These are phyloP conservation scores for Myiozetetes cayanensis DNA, from an alignment of 2,113 vertebrate species.

Conservation along the genomic window DNA sequence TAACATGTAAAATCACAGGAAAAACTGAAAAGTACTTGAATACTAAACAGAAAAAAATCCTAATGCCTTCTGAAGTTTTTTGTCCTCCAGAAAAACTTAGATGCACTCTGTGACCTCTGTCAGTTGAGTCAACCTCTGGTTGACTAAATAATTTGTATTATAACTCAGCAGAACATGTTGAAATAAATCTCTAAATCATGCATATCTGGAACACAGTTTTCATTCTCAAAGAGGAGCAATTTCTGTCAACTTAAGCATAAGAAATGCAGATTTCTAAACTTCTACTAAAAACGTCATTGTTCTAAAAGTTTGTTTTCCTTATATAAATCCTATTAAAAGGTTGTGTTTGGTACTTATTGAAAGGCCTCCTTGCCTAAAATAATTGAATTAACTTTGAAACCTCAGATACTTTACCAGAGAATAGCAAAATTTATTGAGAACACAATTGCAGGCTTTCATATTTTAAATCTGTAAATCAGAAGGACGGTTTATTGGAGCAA, in stretches of 20 bases:
- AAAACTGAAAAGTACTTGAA: not conserved
- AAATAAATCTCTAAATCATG: not conserved
- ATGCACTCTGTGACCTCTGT: not conserved
- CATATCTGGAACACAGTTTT: not conserved
- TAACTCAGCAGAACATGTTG: not conserved
- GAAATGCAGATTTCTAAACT: not conserved
- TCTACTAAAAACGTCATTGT: not conserved
- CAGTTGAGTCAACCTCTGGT: not conserved
- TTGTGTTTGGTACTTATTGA: not conserved
- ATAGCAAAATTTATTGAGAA: not conserved
- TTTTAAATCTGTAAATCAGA: not conserved
- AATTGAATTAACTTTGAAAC: constrained; percentile 25
- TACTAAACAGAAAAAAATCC: not conserved
- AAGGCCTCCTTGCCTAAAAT: not conserved
- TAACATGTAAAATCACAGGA: not conserved
- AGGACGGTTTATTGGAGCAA: not conserved
- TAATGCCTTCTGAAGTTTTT: not conserved
- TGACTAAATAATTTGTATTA: not conserved
- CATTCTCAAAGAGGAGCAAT: not conserved
- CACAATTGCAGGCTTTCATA: not conserved
- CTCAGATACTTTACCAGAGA: not conserved
- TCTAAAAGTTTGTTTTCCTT: not conserved
- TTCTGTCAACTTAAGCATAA: not conserved
- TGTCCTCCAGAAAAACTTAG: not conserved
- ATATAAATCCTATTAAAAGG: not conserved